Conservation (phyloP, 2,888 invertebrate genomes). For the Drosophila tanythrix region DNA sequence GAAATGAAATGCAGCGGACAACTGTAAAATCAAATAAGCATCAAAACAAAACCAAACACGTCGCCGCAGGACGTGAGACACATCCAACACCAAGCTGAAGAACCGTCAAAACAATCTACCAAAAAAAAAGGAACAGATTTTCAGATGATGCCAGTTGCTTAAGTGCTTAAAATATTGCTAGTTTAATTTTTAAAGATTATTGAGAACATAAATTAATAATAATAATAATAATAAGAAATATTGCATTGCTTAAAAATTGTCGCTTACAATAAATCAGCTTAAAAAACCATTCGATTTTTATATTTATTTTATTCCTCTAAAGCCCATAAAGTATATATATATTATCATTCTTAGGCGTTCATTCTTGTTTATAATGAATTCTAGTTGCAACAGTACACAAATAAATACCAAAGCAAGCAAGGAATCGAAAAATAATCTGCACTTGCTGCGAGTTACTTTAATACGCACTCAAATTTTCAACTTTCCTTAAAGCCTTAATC, state of each 20-base stretch:
- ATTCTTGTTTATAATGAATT: neutral
- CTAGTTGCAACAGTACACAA: neutral
- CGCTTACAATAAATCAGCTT: neutral
- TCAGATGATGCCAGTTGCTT: neutral
- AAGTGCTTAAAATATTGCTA: neutral
- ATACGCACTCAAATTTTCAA: neutral
- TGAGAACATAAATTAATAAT: neutral
- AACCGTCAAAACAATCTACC: conserved; percentile 9
- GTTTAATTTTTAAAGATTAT: neutral
- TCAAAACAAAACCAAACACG: conserved; percentile 64
- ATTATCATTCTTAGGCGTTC: neutral
- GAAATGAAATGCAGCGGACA: conserved; percentile 47
- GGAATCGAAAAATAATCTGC: neutral
- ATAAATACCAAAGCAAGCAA: neutral
- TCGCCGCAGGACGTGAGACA: conserved; percentile 52
- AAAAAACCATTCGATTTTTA: neutral
- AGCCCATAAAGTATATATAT: neutral
- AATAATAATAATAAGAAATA: neutral
- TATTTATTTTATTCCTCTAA: neutral
- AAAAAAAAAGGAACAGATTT: neutral
- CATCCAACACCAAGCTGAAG: neutral
- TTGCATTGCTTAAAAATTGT: neutral
- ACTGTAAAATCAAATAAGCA: conserved; percentile 74
- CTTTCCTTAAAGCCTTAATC: neutral
- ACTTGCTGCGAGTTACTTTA: neutral